Base-by-base conservation (phyloP, 2,888 invertebrate species). In the Andrena marginata region DNA sequence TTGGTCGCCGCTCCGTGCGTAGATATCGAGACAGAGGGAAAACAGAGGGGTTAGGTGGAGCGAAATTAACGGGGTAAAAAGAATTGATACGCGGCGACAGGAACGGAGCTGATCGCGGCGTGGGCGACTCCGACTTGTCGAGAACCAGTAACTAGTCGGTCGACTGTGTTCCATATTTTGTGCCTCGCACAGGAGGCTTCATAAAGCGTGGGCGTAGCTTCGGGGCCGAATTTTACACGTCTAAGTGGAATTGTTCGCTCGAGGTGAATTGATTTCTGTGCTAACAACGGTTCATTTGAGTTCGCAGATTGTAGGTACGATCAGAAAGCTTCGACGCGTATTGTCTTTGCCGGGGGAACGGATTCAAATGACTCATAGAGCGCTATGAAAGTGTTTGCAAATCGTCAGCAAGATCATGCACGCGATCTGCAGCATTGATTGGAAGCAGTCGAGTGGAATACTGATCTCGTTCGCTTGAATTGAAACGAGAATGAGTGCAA, bases 1-100 rank as follows among this genome's bases (percentile, higher is more conserved):
- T 80, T 85, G 76, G 70, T 74, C 73, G 73, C 64, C 29, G 71
- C 71, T 75, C 60, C 77, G 80, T 62, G 75, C 73, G 79, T 77
- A 69, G 51, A 77, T 73, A 65, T 68, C 56, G 70, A 74, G 51
- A 56, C 63, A 29, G 49, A 59, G 72, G 69, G 33, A 62, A 74
- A 68, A 74, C 71, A 75, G 69, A 48, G 35, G n/a, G 33, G 62
- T 20, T 23, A 35, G 16, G 10, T 16, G 54, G 54, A 62, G 31
- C 6, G 23, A 54, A 63, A 54, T n/a, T 29, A 60, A 49, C 26
- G 35, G n/a, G 62, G 20, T 16, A 33, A 54, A 56, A 77, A 42
- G 13, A 64, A 48, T 64, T 13, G 26, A 60, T 64, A 42, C 64
- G 35, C 60, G 42, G 23, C 51, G 62, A 13, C 31, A 35, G 42